These are phyloP conservation scores for Ectemnius lituratus DNA, from an alignment of 2,888 invertebrate species.

Conservation along the genomic window DNA sequence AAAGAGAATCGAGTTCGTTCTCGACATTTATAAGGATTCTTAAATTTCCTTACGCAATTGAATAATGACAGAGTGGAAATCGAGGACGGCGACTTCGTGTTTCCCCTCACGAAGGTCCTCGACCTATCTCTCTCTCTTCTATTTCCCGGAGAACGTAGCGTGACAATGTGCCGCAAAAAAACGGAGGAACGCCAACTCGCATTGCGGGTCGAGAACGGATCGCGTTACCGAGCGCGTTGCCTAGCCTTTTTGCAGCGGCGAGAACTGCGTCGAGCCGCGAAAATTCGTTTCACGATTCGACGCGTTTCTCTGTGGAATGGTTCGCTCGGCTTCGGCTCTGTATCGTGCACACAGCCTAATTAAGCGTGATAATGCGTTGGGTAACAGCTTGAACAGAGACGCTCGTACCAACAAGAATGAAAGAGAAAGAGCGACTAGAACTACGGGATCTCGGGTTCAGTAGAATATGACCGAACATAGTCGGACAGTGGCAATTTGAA, in stretches of 20 bases:
- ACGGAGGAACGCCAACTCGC: background rate
- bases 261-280: background rate
- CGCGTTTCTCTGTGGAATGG: background rate
- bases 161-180: conserved; percentile 5
- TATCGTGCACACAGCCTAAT: background rate
- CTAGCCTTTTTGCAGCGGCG: background rate
- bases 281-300: conserved; percentile 6
- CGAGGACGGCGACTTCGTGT: conserved; percentile 30
- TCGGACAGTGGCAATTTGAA: too few species aligned
- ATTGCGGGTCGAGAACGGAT: background rate
- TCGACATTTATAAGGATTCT: too few species aligned
- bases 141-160: conserved; percentile 6
- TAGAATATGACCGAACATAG: background rate
- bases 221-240: conserved; percentile 3
- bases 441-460: background rate
- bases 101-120: conserved; percentile 32
- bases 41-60: too few species aligned
- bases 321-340: background rate
- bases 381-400: background rate
- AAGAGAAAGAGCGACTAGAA: too few species aligned
- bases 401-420: background rate
- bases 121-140: conserved; percentile 38
- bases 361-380: background rate
- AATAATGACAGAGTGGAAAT: too few species aligned
- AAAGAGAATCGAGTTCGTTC: too few species aligned